Base-by-base conservation (phyloP, 2,888 invertebrate genomes). In the Caradrina clavipalpis region DNA sequence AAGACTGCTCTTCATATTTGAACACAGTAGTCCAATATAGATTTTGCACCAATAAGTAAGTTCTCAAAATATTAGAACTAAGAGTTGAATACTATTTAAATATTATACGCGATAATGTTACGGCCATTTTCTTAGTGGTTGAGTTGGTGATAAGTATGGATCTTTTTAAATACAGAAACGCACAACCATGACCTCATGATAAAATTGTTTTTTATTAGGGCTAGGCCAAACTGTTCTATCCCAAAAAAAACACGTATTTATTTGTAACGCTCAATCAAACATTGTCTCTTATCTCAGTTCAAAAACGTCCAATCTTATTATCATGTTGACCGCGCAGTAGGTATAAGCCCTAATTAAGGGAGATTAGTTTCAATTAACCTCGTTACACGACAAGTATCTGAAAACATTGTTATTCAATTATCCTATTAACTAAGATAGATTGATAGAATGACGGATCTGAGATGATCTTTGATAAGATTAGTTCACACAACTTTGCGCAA, bases 1-100 rank as follows among this genome's bases (percentile, higher is more conserved):
- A 74, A 70, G 71, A 71, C 71, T 75, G 77, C 59, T 72, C 56
- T 64, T 49, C 39, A 77, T 71, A 59, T 50, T 70, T 68, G 76
- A 75, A 62, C 77, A 74, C 77, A 42, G 50, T 77, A 75, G 59
- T 72, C 78, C 42, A 61, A 54, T 56, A 49, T 64, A 65, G 64
- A 54, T 76, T 64, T 55, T 72, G 73, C 75, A 75, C 73, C 45
- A 57, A 39, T 60, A 58, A 51, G 19, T 58, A 62, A 61, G 45
- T 50, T 77, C 78, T 53, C 56, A 72, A 75, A 64, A 56, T 62
- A 57, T 56, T 75, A 75, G 42, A 72, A 64, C 45, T 63, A 77
- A 71, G 45, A 59, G 71, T 74, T 62, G 50, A 73, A 76, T 69
- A 73, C 60, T 60, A n/a, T 53, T 73, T 26, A 45, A 67, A 75